These are phyloP conservation scores for Tachyglossus aculeatus DNA, from an alignment of 2,797 vertebrate species.

Conservation along the genomic window DNA sequence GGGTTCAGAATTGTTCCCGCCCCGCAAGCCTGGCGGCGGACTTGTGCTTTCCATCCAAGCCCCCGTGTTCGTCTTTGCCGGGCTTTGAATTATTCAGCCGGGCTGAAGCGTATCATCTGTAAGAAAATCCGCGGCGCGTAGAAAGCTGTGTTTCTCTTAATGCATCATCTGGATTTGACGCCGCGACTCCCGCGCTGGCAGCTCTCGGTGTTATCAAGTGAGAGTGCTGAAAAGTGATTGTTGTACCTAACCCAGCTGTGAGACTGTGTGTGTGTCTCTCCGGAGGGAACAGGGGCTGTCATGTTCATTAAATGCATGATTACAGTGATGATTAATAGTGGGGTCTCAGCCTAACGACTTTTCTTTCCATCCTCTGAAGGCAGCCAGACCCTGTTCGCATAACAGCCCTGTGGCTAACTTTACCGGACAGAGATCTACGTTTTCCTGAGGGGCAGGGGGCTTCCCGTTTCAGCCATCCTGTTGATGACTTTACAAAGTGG, in stretches of 20 bases:
- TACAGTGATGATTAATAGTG: constrained; percentile 64
- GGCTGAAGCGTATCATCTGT: constrained; percentile 23
- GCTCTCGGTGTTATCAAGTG: constrained; percentile 8
- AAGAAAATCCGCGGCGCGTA: constrained; percentile 21
- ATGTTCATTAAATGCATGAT: constrained; percentile 69
- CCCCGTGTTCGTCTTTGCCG: constrained; percentile 23
- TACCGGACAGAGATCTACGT: rapidly evolving
- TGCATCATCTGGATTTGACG: constrained; percentile 20
- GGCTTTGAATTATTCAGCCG: background rate
- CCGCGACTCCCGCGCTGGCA: background rate
- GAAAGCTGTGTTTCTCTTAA: background rate
- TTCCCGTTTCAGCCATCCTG: rapidly evolving
- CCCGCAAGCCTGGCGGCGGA: too few species aligned
- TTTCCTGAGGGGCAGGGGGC: background rate
- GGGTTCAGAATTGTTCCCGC: too few species aligned
- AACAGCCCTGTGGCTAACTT: rapidly evolving
- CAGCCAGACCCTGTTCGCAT: background rate
- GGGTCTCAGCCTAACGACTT: constrained; percentile 33
- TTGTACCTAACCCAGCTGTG: constrained; percentile 26
- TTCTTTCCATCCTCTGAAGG: background rate
- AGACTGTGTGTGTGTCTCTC: constrained; percentile 33
- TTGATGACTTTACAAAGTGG: background rate
- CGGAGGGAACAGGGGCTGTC: constrained; percentile 57
- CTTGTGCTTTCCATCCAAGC: constrained; percentile 32
- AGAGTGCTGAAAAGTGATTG: constrained; percentile 15